phyloP scores from a whole-genome alignment of 2,797 vertebrate genomes.

The Pseudochirops cupreus region DNA sequence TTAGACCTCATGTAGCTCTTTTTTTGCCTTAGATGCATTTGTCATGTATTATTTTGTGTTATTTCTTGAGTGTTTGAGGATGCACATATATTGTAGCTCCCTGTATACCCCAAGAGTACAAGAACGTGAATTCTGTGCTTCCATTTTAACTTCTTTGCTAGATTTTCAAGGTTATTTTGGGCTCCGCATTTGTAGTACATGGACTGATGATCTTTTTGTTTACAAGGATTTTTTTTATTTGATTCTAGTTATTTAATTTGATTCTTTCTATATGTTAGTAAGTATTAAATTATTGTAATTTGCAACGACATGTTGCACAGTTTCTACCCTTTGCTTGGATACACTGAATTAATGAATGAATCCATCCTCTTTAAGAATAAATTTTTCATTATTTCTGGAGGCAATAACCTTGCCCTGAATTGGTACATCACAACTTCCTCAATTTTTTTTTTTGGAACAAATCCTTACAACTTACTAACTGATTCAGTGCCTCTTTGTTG shows the following conservation, averaged over 20 bases:
- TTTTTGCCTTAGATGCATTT: background rate
- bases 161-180: background rate
- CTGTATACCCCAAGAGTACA: background rate
- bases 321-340: background rate
- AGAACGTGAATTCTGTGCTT: background rate
- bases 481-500: background rate
- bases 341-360: background rate
- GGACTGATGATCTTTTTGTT: background rate
- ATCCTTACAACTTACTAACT: background rate
- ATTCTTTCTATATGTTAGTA: background rate
- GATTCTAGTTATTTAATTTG: background rate
- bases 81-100: background rate
- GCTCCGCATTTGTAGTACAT: background rate
- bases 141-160: background rate
- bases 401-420: background rate
- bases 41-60: background rate
- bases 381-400: background rate
- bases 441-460: background rate
- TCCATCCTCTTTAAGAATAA: background rate
- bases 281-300: background rate
- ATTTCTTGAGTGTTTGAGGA: background rate
- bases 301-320: background rate
- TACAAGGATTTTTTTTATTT: background rate
- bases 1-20: background rate
- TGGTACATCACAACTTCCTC: background rate